phyloP scores from a whole-genome alignment of 2,113 vertebrate species.

The Pycnonotus jocosus region DNA sequence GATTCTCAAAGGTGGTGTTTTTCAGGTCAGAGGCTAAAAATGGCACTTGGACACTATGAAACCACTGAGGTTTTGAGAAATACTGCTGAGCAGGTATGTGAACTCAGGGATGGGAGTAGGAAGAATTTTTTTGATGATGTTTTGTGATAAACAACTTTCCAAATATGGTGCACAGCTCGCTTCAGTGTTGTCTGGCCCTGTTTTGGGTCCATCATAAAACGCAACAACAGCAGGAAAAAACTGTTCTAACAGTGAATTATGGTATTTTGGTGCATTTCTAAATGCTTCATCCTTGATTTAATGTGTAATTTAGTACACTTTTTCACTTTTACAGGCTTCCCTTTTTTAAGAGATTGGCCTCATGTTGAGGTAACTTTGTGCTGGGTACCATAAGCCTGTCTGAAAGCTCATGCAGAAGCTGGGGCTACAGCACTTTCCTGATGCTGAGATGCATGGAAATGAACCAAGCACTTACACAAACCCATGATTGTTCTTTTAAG shows the following conservation, averaged over 20 bases:
- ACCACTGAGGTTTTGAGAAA: slow-evolving; percentile 15
- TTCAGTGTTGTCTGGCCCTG: neutral
- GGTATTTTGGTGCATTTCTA: neutral
- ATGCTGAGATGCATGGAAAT: neutral
- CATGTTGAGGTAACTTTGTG: neutral
- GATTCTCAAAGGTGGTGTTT: neutral
- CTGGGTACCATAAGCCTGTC: neutral
- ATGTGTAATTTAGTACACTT: neutral
- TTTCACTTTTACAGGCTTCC: neutral
- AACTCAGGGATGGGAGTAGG: neutral
- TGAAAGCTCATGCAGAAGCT: neutral
- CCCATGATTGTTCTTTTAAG: neutral
- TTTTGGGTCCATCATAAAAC: neutral
- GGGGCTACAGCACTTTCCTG: neutral
- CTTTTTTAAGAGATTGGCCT: neutral
- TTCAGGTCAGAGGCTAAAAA: slow-evolving; percentile 68
- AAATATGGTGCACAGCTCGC: fast-evolving
- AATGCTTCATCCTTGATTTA: neutral
- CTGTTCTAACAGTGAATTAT: neutral
- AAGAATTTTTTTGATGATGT: neutral
- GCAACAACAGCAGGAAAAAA: neutral
- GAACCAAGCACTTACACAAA: neutral
- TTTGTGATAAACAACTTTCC: neutral
- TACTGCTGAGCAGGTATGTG: slow-evolving; percentile 71
- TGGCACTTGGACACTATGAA: slow-evolving; percentile 53